A percentile compares a stretch with the other conserved stretches of the same genome.
phyloP scores from a whole-genome alignment of 2,888 invertebrate genomes.

The Caradrina kadenii region DNA sequence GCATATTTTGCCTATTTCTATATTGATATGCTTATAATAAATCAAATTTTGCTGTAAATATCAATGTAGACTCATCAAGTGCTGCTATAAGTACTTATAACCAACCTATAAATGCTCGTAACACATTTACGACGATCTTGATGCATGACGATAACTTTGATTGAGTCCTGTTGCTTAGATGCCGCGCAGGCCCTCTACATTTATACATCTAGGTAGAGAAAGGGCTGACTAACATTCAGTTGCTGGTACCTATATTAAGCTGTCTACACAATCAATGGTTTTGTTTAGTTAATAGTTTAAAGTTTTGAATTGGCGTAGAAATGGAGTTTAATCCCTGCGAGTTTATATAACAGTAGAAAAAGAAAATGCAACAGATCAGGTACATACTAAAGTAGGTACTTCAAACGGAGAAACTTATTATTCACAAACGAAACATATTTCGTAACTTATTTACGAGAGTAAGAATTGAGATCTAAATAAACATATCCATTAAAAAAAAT shows the following conservation, averaged over 20 bases:
- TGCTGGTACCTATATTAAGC: conserved; percentile 38
- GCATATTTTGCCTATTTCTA: neutral
- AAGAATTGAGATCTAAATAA: too few relatives aligned
- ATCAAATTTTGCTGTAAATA: conserved; percentile 36
- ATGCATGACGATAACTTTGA: conserved; percentile 72
- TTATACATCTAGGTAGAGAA: conserved; percentile 70
- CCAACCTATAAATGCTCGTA: conserved; percentile 69
- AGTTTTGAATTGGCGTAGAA: neutral
- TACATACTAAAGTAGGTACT: too few relatives aligned
- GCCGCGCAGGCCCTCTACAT: conserved; percentile 68
- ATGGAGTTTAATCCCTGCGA: neutral
- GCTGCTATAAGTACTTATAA: conserved; percentile 39
- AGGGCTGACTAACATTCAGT: conserved; percentile 51
- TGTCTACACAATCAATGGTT: conserved; percentile 55
- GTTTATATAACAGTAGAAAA: too few relatives aligned
- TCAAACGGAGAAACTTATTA: too few relatives aligned
- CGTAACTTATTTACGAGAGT: too few relatives aligned
- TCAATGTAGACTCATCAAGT: conserved; percentile 56
- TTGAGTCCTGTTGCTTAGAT: conserved; percentile 67
- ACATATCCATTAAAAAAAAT: too few relatives aligned
- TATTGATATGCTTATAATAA: conserved; percentile 29
- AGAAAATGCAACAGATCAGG: too few relatives aligned
- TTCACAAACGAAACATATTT: too few relatives aligned
- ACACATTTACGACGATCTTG: conserved; percentile 71
- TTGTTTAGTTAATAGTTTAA: conserved; percentile 12